Base-by-base conservation (phyloP, 2,888 invertebrate genomes). In the Clanis bilineata region DNA sequence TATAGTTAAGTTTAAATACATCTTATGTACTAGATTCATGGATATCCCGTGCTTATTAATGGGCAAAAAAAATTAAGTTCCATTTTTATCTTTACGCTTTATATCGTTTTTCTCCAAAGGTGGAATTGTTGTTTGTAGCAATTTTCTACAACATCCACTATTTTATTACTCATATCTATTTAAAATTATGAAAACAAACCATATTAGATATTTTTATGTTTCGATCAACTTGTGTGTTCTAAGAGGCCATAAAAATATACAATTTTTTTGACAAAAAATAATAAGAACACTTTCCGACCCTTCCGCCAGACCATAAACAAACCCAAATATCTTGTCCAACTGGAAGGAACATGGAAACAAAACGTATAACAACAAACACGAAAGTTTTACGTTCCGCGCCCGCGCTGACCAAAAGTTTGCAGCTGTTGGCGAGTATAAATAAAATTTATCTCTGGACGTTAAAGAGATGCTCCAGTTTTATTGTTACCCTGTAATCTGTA, bases 361-460 rank as follows among this genome's bases (percentile, higher is more conserved):
- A 83, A 86, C 83, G 80, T 83, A 79, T 56, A 82, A 81, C 78
- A 88, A 86, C 80, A 86, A 86, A 85, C 85, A 79, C 41, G 64
- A 63, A 63, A 65, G 68, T 79, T 83, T 82, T 81, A 85, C 88
- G 88, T 86, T 73, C 73, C 74, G 73, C 78, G 80, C 81, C 71
- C 80, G 83, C 80, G 86, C 88, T 91, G 90, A 92, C 91, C 92
- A 92, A 89, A 92, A 90, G 92, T 91, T 91, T 90, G 91, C 92
- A 92, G 92, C 92, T 92, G 91, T 90, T 89, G 66, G 66, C 64
- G 72, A 65, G 80, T 91, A 91, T 90, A 90, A 91, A 92, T 92
- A 91, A 87, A 86, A 79, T 90, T 90, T 90, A 90, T 89, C 85
- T 88, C 88, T 85, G 88, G 84, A 83, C 83, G 85, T 83, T 80